Evolutionary conservation across 1,140 invertebrate species (phyloP).

Genomic region (Scaptomyza hsui): DNA sequence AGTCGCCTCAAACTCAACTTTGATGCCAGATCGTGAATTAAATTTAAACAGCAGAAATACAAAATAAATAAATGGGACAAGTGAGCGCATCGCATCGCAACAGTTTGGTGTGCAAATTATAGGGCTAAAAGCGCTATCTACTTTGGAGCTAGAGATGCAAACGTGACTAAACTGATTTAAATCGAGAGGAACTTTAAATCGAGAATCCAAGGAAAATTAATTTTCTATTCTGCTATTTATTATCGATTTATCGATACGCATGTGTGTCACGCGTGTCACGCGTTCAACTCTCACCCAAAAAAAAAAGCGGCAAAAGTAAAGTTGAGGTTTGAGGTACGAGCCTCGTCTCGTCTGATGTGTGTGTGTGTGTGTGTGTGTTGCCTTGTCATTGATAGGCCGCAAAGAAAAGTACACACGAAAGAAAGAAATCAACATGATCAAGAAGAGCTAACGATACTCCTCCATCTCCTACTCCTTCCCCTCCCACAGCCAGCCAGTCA

Average conservation of each 20-base stretch:
- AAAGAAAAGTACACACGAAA: slow-evolving; percentile 23
- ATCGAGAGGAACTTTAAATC: too few relatives aligned
- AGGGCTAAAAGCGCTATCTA: slow-evolving; percentile 40
- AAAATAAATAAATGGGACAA: slow-evolving; percentile 82
- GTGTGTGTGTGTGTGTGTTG: slow-evolving; percentile 21
- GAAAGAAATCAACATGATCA: slow-evolving; percentile 48
- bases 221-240: too few relatives aligned
- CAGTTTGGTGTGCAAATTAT: slow-evolving; percentile 67
- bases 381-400: slow-evolving; percentile 53
- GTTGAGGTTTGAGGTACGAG: background rate
- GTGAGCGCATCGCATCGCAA: slow-evolving; percentile 54
- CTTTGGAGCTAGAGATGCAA: background rate
- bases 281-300: slow-evolving; percentile 1
- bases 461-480: too few relatives aligned
- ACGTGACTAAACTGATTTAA: slow-evolving; percentile 1
- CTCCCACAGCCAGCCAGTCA: background rate
- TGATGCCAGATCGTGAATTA: slow-evolving; percentile 73
- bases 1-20: background rate
- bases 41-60: slow-evolving; percentile 78
- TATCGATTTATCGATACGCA: background rate
- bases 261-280: slow-evolving; percentile 24
- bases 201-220: background rate
- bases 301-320: slow-evolving; percentile 6
- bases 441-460: slow-evolving; percentile 30
- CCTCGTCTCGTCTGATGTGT: slow-evolving; percentile 4